Percentiles rank a stretch among this genome's conserved stretches.
These are phyloP conservation scores for Brachionus paranguensis DNA, from an alignment of 1,140 invertebrate genomes.

Conservation along the genomic window DNA sequence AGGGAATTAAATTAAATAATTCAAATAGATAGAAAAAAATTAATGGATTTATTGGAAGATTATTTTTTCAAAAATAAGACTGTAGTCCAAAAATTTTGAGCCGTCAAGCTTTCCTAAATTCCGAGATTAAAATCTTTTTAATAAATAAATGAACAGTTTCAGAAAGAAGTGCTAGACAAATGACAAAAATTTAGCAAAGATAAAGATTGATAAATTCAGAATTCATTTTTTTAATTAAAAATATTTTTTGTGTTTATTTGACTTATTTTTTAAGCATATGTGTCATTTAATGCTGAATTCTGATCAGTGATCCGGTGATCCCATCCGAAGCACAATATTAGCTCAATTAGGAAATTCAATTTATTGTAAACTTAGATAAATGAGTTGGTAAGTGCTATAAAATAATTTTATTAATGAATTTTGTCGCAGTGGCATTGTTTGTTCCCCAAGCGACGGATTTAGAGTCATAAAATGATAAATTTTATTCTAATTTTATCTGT, in stretches of 20 bases:
- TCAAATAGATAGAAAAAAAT: too few species aligned
- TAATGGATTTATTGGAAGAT: too few species aligned
- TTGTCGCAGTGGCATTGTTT: not conserved
- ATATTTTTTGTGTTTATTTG: too few species aligned
- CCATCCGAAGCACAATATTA: not conserved
- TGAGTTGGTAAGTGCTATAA: not conserved
- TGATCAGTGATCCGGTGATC: too few species aligned
- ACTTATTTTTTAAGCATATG: too few species aligned
- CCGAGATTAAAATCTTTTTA: not conserved
- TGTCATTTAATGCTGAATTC: too few species aligned
- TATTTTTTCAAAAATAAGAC: too few species aligned
- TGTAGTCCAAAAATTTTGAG: not conserved
- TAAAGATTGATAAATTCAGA: not conserved
- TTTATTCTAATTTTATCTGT: not conserved
- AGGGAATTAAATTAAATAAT: too few species aligned
- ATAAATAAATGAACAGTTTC: not conserved
- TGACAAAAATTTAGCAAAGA: not conserved
- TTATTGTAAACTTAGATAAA: not conserved
- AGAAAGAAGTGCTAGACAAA: too few species aligned
- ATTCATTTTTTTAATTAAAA: not conserved
- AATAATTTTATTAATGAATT: not conserved
- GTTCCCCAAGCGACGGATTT: not conserved
- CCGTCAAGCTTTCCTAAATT: not conserved
- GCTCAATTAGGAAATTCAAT: not conserved
- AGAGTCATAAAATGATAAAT: constrained; percentile 25